Conservation (phyloP, 2,113 vertebrate species). For the Anhinga anhinga region DNA sequence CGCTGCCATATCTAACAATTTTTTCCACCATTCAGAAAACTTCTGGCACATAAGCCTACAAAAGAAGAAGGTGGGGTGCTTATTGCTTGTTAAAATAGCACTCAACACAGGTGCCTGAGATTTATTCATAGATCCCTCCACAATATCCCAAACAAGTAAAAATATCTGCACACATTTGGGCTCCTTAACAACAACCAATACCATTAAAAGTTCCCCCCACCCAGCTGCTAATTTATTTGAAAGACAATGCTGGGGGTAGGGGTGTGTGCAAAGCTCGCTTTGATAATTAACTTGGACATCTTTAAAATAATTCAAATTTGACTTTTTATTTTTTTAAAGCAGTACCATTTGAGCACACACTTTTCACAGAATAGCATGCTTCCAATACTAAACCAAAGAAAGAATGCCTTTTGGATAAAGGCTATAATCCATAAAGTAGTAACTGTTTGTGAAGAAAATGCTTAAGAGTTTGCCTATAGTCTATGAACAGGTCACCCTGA, state of each 20-base stretch:
- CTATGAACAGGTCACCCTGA: background rate
- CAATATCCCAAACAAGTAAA: background rate
- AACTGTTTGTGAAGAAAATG: background rate
- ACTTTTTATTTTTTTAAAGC: background rate
- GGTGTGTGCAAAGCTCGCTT: background rate
- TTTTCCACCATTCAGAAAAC: background rate
- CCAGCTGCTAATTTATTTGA: background rate
- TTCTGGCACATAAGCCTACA: background rate
- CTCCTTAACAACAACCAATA: background rate
- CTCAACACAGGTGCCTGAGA: background rate
- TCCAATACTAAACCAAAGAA: background rate
- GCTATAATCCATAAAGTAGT: background rate
- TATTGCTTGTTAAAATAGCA: background rate
- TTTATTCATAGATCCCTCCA: background rate
- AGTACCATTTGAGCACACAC: background rate
- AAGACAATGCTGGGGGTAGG: background rate
- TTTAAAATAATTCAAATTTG: background rate
- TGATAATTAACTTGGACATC: background rate
- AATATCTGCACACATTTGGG: background rate
- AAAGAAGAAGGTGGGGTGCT: background rate
- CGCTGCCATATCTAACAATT: background rate
- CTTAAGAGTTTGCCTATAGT: background rate
- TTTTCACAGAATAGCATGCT: background rate
- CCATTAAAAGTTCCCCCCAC: background rate
- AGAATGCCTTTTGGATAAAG: background rate